phyloP scores from a whole-genome alignment of 2,888 invertebrate genomes.

The Synanthedon formicaeformis region DNA sequence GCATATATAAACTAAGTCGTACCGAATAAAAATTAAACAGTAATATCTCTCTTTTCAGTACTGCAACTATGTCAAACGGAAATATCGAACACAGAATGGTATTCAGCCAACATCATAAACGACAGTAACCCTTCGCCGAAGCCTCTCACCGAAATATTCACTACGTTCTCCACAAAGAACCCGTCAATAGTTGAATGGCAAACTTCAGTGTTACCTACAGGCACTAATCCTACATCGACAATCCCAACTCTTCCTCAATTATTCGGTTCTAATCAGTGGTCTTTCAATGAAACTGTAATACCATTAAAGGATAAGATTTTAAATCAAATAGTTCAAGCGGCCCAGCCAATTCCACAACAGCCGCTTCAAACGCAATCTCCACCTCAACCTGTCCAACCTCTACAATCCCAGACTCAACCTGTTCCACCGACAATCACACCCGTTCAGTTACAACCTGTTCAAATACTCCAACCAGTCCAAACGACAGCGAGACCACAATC shows the following conservation, averaged over 20 bases:
- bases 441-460: slow-evolving; percentile 3
- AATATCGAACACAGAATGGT: slow-evolving; percentile 44
- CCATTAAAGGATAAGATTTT: background rate
- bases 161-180: slow-evolving; percentile 34
- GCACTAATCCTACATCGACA: background rate
- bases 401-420: background rate
- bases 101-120: slow-evolving; percentile 51
- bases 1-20: too few relatives aligned
- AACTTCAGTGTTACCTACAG: slow-evolving; percentile 4
- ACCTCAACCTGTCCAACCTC: slow-evolving; percentile 1
- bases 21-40: background rate
- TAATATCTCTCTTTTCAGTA: slow-evolving; percentile 35
- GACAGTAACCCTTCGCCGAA: slow-evolving; percentile 47
- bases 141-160: slow-evolving; percentile 51
- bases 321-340: background rate
- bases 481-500: background rate
- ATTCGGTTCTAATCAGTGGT: background rate
- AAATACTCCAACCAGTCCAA: slow-evolving; percentile 1
- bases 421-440: background rate
- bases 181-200: slow-evolving; percentile 28
- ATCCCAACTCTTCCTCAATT: background rate
- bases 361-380: slow-evolving; percentile 3
- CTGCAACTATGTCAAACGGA: slow-evolving; percentile 58
- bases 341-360: background rate
- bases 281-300: background rate